Evolutionary conservation across 2,888 invertebrate genomes (phyloP).

Genomic region (Oxyteleia sp.): DNA sequence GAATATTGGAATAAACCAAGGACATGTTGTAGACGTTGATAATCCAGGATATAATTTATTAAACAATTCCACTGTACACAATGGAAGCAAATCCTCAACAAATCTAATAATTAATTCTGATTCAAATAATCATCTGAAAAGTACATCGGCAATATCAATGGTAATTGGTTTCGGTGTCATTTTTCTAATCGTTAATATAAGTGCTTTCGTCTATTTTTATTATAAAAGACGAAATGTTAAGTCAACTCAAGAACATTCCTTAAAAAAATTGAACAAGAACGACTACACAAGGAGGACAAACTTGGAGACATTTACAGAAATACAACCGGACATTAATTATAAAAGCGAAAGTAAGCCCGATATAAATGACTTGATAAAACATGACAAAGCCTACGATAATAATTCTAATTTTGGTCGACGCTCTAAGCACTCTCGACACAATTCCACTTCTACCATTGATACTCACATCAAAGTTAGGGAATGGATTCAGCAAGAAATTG

Average conservation of each 20-base stretch:
- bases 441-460: constrained; percentile 94
- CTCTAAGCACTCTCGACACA: constrained; percentile 91
- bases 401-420: constrained; percentile 89
- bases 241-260: constrained; percentile 88
- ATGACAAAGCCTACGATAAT: constrained; percentile 87
- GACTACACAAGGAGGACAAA: constrained; percentile 87
- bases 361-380: constrained; percentile 86
- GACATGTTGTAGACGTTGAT: too few species aligned
- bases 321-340: constrained; percentile 88
- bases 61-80: too few species aligned
- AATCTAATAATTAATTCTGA: too few species aligned
- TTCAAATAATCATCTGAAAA: constrained; percentile 76
- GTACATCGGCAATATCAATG: constrained; percentile 86
- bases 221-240: constrained; percentile 90
- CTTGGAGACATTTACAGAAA: constrained; percentile 87
- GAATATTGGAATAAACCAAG: too few species aligned
- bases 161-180: constrained; percentile 89
- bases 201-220: constrained; percentile 91
- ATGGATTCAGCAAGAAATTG: constrained; percentile 94
- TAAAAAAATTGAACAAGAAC: constrained; percentile 88
- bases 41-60: too few species aligned
- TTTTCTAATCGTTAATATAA: constrained; percentile 92
- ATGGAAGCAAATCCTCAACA: too few species aligned
- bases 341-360: constrained; percentile 87
- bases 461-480: constrained; percentile 95